A percentile compares a stretch with the other conserved stretches of the same genome.
These are phyloP conservation scores for Atlantisia rogersi DNA, from an alignment of 2,113 vertebrate species.

Conservation along the genomic window DNA sequence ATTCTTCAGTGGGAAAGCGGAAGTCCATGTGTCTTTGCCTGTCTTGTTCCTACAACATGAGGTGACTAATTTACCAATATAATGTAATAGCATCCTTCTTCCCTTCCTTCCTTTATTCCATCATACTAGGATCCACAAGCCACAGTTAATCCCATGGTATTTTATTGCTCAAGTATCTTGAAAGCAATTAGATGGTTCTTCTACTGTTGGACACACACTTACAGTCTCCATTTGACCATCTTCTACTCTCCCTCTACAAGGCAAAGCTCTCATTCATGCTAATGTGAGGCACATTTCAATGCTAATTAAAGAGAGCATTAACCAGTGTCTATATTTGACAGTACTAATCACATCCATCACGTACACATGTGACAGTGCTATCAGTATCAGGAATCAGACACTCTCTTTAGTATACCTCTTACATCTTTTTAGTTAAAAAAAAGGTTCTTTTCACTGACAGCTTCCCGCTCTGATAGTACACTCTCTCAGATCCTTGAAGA, in stretches of 20 bases:
- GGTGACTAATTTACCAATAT: background rate
- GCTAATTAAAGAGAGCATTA: slow-evolving; percentile 43
- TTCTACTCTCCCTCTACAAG: background rate
- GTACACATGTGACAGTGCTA: slow-evolving; percentile 21
- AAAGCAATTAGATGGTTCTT: background rate
- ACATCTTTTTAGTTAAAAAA: slow-evolving; percentile 3
- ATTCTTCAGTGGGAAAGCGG: background rate
- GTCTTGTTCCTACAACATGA: background rate
- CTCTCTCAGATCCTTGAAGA: background rate
- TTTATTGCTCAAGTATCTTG: background rate
- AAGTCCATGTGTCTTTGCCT: background rate
- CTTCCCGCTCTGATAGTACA: background rate
- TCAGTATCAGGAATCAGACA: background rate
- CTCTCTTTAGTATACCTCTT: slow-evolving; percentile 11
- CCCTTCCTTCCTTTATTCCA: background rate
- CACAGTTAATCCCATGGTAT: background rate
- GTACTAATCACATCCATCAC: slow-evolving; percentile 42
- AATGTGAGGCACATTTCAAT: background rate
- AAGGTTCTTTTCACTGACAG: background rate
- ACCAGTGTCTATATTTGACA: slow-evolving; percentile 46
- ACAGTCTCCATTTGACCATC: background rate
- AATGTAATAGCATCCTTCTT: background rate
- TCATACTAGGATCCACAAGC: background rate
- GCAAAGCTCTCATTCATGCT: background rate
- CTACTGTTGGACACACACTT: background rate